Conservation (phyloP, 2,113 vertebrate species). For the Gymnarchus niloticus region DNA sequence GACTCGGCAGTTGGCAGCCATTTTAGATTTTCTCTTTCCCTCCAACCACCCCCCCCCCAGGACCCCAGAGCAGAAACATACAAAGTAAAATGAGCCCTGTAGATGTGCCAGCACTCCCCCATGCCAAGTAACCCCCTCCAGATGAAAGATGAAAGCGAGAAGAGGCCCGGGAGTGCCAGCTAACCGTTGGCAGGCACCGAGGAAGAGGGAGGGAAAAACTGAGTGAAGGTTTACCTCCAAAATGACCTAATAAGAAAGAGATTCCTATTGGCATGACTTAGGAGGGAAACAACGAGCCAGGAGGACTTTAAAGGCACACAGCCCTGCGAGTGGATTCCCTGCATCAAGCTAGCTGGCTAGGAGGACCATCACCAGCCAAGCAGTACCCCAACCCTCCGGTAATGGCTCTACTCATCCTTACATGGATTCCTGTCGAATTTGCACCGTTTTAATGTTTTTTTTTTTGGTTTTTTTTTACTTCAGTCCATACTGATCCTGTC, state of each 20-base stretch:
- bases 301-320: constrained; percentile 24
- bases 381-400: background rate
- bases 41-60: constrained; percentile 23
- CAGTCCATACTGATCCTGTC: background rate
- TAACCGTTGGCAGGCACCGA: constrained; percentile 29
- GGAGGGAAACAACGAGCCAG: constrained; percentile 35
- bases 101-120: constrained; percentile 34
- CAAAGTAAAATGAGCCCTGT: constrained; percentile 35
- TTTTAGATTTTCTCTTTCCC: constrained; percentile 48
- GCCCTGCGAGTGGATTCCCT: background rate
- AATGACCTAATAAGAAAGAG: constrained; percentile 45
- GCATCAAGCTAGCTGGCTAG: background rate
- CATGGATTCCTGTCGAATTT: background rate
- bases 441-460: background rate
- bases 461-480: background rate
- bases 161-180: constrained; percentile 29
- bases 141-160: constrained; percentile 24
- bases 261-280: constrained; percentile 32
- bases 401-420: background rate
- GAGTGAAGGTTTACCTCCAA: constrained; percentile 33
- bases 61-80: constrained; percentile 22
- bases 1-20: constrained; percentile 53
- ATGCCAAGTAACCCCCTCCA: constrained; percentile 39
- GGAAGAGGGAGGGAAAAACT: background rate
- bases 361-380: background rate